phyloP scores from a whole-genome alignment of 1,140 invertebrate species.

The Caenorhabditis remanei region DNA sequence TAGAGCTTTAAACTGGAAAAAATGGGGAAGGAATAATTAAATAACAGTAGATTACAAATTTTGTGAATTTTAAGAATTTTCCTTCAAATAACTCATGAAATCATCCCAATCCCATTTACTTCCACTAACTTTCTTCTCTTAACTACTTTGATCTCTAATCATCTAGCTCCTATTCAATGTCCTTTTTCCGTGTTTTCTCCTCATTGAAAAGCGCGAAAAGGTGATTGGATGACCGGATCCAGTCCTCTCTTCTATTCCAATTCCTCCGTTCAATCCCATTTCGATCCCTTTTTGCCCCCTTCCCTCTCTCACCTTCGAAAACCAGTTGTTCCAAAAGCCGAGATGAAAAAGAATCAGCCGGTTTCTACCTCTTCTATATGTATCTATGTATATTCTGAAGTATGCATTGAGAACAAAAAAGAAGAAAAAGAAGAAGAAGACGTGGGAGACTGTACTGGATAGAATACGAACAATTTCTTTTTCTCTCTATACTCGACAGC shows the following conservation, averaged over 20 bases:
- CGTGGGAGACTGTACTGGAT: not conserved
- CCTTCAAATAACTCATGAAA: no score
- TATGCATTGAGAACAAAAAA: conserved; percentile 4
- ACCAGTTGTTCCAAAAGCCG: conserved; percentile 55
- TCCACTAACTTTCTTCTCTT: no score
- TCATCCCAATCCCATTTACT: no score
- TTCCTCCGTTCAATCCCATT: conserved; percentile 47
- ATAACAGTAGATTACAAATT: no score
- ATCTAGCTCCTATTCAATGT: not conserved
- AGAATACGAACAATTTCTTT: conserved; percentile 16
- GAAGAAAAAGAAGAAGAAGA: conserved; percentile 10
- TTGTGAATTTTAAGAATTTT: no score
- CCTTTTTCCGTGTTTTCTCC: not conserved
- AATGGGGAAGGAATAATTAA: no score
- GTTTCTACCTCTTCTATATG: conserved; percentile 41
- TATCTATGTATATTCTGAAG: conserved; percentile 44
- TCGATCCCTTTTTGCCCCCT: not conserved
- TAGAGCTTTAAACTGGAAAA: no score
- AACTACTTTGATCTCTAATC: conserved; percentile 30
- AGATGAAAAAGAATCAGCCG: conserved; percentile 54
- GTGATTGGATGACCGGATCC: conserved; percentile 52
- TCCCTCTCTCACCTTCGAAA: conserved; percentile 21
- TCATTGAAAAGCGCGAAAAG: conserved; percentile 36
- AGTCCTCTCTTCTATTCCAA: conserved; percentile 9
- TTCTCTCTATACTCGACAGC: not conserved